These are phyloP conservation scores for Sminthopsis crassicaudata DNA, from an alignment of 2,113 vertebrate genomes.

Conservation along the genomic window DNA sequence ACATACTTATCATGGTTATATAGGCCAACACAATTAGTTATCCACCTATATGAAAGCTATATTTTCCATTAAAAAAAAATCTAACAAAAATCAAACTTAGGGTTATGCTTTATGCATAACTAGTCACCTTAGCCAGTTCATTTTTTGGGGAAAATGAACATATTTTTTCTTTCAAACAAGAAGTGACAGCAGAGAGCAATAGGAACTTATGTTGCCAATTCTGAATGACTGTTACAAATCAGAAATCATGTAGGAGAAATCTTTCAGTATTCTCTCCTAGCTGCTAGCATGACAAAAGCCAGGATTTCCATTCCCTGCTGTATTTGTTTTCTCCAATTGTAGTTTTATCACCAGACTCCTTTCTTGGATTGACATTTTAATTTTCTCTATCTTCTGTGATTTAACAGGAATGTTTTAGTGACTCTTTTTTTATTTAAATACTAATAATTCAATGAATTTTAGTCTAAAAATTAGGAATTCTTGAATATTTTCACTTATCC, in stretches of 20 bases:
- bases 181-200: not conserved
- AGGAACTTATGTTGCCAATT: not conserved
- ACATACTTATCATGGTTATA: not conserved
- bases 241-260: not conserved
- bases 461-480: not conserved
- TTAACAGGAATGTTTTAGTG: not conserved
- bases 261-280: not conserved
- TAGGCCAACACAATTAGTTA: too few species aligned
- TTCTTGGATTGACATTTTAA: too few species aligned
- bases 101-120: not conserved
- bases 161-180: not conserved
- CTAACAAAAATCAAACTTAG: not conserved
- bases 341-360: not conserved
- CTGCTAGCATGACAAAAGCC: not conserved
- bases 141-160: too few species aligned
- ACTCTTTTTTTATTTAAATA: not conserved
- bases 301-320: not conserved
- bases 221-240: not conserved
- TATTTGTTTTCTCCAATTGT: not conserved
- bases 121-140: not conserved
- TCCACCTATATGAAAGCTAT: not conserved
- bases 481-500: not conserved
- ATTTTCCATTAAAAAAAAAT: not conserved
- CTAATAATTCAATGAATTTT: not conserved
- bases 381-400: not conserved